These are phyloP conservation scores for Illadopsis cleaveri DNA, from an alignment of 2,113 vertebrate genomes.

Conservation along the genomic window DNA sequence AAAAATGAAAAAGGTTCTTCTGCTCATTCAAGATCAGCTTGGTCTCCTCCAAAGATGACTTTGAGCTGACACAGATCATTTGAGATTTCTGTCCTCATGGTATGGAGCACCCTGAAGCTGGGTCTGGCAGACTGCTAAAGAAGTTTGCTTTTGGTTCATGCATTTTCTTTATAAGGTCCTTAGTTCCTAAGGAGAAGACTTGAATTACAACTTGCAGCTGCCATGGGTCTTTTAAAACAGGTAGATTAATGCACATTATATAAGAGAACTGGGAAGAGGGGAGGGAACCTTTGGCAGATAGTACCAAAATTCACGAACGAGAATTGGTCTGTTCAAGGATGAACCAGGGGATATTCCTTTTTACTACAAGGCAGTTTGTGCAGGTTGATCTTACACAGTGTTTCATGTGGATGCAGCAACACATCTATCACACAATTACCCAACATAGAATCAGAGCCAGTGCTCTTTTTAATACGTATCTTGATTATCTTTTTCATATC, in stretches of 20 bases:
- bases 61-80: not conserved
- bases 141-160: not conserved
- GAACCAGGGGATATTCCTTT: not conserved
- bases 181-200: not conserved
- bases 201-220: not conserved
- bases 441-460: not conserved
- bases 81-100: not conserved
- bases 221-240: not conserved
- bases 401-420: not conserved
- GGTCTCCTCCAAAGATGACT: not conserved
- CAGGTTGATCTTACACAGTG: not conserved
- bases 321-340: not conserved
- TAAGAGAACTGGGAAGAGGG: not conserved
- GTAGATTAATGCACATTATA: not conserved
- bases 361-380: not conserved
- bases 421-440: not conserved
- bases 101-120: not conserved
- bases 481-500: not conserved
- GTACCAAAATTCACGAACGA: not conserved
- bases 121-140: not conserved
- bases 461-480: not conserved
- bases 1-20: not conserved
- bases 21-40: not conserved
- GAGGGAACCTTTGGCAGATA: not conserved
- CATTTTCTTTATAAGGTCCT: not conserved